Base-by-base conservation (phyloP, 1,140 invertebrate genomes). In the Aphelenchoides avenae region DNA sequence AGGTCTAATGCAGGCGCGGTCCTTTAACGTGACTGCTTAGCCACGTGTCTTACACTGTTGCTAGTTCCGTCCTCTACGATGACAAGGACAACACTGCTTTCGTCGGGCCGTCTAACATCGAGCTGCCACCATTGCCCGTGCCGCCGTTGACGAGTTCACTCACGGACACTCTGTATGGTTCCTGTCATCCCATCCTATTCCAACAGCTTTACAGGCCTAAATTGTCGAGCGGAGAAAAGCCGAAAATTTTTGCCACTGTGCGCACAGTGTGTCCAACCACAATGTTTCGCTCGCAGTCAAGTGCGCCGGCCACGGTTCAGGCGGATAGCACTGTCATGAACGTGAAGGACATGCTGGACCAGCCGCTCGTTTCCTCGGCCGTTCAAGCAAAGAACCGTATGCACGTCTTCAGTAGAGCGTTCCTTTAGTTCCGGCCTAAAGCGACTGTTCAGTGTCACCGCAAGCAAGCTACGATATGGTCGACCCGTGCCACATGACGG, bases 41-140 rank as follows among this genome's bases (percentile, higher is more conserved):
- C 24, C 71, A 74, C 37, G 71, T 74, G 22, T 74, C 73, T n/a
- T 74, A 65, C 31, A 74, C 71, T 4, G 71, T 74, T 3, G 71
- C 71, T 2, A 66, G 39, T 43, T 67, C 73, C 18, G 69, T 72
- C 7, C 55, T 70, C n/a, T 70, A 41, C 15, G 65, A 66, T 15
- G 61, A 69, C 13, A 61, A 18, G 9, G 52, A 22, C 24, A 18
- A 34, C 30, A 37, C 47, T 20, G 15, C 15, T 7, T 34, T 37
- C 9, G n/a, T 47, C 7, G 20, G 26, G 30, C 5, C 7, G 9
- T 56, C 43, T 6, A 68, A 44, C n/a, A 22, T 69, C 27, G 59
- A 69, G 24, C 44, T 64, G 7, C 62, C 62, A 9, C 62, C 62
- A 6, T 15, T 64, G 18, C 62, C 65, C 1, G 15, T 59, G n/a